These are phyloP conservation scores for Episyrphus balteatus DNA, from an alignment of 1,140 invertebrate species.

Conservation along the genomic window DNA sequence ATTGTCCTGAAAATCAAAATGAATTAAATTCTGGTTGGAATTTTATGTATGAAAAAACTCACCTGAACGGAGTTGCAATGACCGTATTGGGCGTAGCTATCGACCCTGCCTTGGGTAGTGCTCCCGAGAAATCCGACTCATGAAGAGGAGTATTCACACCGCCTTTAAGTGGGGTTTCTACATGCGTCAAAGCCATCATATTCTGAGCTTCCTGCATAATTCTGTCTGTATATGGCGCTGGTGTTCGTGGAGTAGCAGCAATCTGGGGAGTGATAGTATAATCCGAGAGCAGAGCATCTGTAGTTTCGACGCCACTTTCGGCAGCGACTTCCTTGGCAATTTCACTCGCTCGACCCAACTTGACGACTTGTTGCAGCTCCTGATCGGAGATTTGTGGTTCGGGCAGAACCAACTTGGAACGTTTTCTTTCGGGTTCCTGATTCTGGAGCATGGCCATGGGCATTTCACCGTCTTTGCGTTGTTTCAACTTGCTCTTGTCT, in stretches of 20 bases:
- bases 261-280: slow-evolving; percentile 76
- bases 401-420: slow-evolving; percentile 92
- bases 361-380: slow-evolving; percentile 87
- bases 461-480: slow-evolving; percentile 92
- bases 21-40: background rate
- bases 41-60: slow-evolving; percentile 1
- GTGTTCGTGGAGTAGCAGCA: slow-evolving; percentile 75
- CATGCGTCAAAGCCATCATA: slow-evolving; percentile 93
- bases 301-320: slow-evolving; percentile 67
- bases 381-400: slow-evolving; percentile 94
- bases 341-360: slow-evolving; percentile 90
- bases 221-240: slow-evolving; percentile 60
- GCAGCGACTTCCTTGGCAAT: slow-evolving; percentile 83
- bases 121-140: slow-evolving; percentile 76
- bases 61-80: slow-evolving; percentile 80
- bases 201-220: slow-evolving; percentile 93
- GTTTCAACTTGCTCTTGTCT: slow-evolving; percentile 87
- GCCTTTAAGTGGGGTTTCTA: slow-evolving; percentile 94
- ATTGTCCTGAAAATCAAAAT: slow-evolving; percentile 18
- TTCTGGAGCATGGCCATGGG: slow-evolving; percentile 82
- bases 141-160: slow-evolving; percentile 88
- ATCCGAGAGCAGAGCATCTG: slow-evolving; percentile 81
- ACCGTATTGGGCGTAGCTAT: slow-evolving; percentile 91
- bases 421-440: slow-evolving; percentile 82
- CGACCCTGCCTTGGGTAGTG: slow-evolving; percentile 60